Base-by-base conservation (phyloP, 2,797 vertebrate species). In the Anniella stebbinsi region DNA sequence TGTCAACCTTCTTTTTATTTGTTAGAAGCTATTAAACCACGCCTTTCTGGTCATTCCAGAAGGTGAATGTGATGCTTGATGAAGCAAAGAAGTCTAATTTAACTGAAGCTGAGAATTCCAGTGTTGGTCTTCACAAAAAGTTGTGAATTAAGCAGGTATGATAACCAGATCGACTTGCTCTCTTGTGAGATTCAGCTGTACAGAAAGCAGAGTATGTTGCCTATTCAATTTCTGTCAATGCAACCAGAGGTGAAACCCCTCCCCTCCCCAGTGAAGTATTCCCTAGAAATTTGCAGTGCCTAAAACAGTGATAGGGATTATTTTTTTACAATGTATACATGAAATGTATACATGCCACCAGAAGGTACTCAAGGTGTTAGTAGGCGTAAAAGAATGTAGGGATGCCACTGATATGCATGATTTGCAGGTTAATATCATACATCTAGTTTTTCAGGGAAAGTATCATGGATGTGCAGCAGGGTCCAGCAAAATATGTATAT, bases 11-110 rank as follows among this genome's bases (percentile, higher is more conserved):
- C 2, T 70, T n/a, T 93, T 93, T 90, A 90, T 84, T 90, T 84
- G 72, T 70, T 10, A 91, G 93, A 94, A 89, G 17, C 67, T 75
- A n/a, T 63, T 92, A 92, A 86, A 82, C 80, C 90, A 67, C 90
- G 73, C 0, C 18, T 87, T 95, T 91, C 84, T 51, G 84, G 82
- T 80, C 80, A 88, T 60, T 48, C 93, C 88, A 91, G 87, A 95
- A 93, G 83, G 87, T 90, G 92, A 88, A 80, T 86, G 84, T 90
- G 75, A 6, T 90, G 84, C 30, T 92, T 93, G 91, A 95, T 90
- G 84, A 93, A 67, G 94, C 89, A 92, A 90, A 91, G 94, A 91
- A 70, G 30, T 15, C 80, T 94, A 77, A 66, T 91, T 94, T 86
- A 57, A 82, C 48, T 93, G 30, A 89, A 0, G 0, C 89, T 92